Percentiles rank a stretch among this genome's conserved stretches.
phyloP scores from a whole-genome alignment of 2,888 invertebrate species.

The Timema podura region DNA sequence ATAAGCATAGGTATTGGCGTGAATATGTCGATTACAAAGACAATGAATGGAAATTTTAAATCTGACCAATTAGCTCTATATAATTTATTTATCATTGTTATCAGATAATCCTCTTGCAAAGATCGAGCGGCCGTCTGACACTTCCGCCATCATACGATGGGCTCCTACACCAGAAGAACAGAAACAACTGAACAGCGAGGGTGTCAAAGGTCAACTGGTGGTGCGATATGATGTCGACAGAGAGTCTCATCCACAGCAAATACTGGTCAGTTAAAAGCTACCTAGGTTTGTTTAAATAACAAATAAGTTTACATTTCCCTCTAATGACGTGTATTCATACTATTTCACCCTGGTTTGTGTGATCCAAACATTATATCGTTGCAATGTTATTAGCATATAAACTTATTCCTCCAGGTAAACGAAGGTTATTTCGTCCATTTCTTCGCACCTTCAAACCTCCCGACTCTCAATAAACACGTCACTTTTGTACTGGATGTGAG shows the following conservation, averaged over 20 bases:
- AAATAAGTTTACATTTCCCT: no score
- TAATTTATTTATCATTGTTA: no score
- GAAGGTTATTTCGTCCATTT: conserved; percentile 51
- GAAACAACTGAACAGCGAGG: conserved; percentile 47
- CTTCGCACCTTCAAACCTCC: conserved; percentile 45
- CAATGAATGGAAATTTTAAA: no score
- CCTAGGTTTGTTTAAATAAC: no score
- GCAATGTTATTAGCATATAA: no score
- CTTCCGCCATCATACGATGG: conserved; percentile 53
- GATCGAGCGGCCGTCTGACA: conserved; percentile 18
- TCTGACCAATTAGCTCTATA: no score
- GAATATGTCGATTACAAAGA: no score
- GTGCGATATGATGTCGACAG: conserved; percentile 65
- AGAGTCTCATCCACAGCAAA: conserved; percentile 55
- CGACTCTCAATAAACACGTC: conserved; percentile 45
- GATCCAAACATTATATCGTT: no score
- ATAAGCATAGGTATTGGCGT: no score
- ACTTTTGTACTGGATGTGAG: conserved; percentile 51
- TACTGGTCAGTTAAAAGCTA: conserved; percentile 44
- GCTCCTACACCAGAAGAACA: conserved; percentile 58
- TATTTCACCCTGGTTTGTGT: no score
- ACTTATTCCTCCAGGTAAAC: conserved; percentile 30
- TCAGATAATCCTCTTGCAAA: conserved; percentile 15
- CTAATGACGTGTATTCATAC: no score
- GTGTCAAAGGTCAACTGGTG: conserved; percentile 60